These are phyloP conservation scores for Allygus modestus DNA, from an alignment of 2,888 invertebrate genomes.

Conservation along the genomic window DNA sequence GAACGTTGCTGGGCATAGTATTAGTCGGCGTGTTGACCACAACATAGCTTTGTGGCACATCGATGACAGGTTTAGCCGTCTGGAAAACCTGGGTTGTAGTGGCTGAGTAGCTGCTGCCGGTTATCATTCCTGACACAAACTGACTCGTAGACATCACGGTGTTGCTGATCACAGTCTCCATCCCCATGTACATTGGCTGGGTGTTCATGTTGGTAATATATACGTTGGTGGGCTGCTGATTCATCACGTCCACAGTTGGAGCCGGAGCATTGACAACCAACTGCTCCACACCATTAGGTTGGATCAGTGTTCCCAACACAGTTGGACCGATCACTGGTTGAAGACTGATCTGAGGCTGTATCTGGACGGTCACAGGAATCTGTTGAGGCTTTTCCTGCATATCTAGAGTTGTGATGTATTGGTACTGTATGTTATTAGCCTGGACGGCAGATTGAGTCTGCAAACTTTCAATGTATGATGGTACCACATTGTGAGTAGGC, in stretches of 20 bases:
- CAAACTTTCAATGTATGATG: conserved; percentile 82
- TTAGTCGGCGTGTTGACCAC: conserved; percentile 67
- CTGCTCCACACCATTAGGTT: conserved; percentile 78
- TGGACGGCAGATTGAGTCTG: conserved; percentile 79
- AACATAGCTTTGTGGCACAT: conserved; percentile 68
- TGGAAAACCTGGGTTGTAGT: conserved; percentile 91
- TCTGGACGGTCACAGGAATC: conserved; percentile 62
- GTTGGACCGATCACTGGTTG: conserved; percentile 73
- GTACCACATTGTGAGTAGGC: conserved; percentile 79
- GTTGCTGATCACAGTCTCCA: conserved; percentile 92
- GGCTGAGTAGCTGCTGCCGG: conserved; percentile 90
- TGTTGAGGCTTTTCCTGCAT: conserved; percentile 76
- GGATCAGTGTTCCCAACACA: conserved; percentile 79
- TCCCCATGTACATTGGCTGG: conserved; percentile 88
- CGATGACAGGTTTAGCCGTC: conserved; percentile 83
- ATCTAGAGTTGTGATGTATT: conserved; percentile 85
- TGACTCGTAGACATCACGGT: conserved; percentile 91
- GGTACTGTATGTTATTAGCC: conserved; percentile 87
- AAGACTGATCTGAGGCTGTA: conserved; percentile 70
- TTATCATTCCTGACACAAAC: conserved; percentile 88
- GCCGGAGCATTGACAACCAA: conserved; percentile 70
- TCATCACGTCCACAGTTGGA: conserved; percentile 80
- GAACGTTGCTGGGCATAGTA: neutral
- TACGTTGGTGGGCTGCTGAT: conserved; percentile 75
- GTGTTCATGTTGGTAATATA: conserved; percentile 77